Evolutionary conservation across 2,797 vertebrate genomes (phyloP), one percentile per base, ranked within the genome.

Genomic region (Kryptopterus vitreolus): DNA sequence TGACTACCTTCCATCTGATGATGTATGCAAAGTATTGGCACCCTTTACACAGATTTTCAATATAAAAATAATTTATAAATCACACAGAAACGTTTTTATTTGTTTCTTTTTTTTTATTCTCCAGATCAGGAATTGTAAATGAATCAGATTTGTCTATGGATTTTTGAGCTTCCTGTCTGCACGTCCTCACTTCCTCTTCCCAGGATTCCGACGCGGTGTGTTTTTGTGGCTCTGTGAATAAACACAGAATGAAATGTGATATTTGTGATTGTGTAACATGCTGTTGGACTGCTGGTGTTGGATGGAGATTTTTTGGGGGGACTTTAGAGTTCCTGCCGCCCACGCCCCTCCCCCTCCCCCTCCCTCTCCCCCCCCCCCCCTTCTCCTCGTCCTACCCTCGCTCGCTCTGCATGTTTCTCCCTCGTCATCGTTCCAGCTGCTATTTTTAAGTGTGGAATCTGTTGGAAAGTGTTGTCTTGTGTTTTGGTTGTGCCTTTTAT

Each of bases 381-480:
- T 24, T 52, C 66, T 31, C 33, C 46, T 15, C 35, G 46, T 18
- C 46, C 58, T 24, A n/a, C n/a, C n/a, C n/a, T n/a, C n/a, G n/a
- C n/a, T 38, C 24, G 33, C 46, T 69, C 46, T 48, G 43, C 66
- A 24, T 72, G 16, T 35, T 77, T 58, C 63, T 81, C 26, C 31
- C 63, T 43, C 16, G 10, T 72, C 72, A 77, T 20, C 24, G 20
- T 57, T 80, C 61, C 63, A 81, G 79, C 63, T 69, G 72, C 72
- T 81, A 81, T 81, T 76, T 81, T 81, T 76, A 76, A 69, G 31
- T 29, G 8, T 76, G 79, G 79, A 76, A 76, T 75, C 52, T 74
- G 29, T 65, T 75, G 46, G 66, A 66, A 81, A 76, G 63, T 70
- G 79, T 69, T 70, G 72, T 55, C 59, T 81, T 81, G 72, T 55